phyloP scores from a whole-genome alignment of 2,888 invertebrate genomes.

The Pristionchus exspectatus region DNA sequence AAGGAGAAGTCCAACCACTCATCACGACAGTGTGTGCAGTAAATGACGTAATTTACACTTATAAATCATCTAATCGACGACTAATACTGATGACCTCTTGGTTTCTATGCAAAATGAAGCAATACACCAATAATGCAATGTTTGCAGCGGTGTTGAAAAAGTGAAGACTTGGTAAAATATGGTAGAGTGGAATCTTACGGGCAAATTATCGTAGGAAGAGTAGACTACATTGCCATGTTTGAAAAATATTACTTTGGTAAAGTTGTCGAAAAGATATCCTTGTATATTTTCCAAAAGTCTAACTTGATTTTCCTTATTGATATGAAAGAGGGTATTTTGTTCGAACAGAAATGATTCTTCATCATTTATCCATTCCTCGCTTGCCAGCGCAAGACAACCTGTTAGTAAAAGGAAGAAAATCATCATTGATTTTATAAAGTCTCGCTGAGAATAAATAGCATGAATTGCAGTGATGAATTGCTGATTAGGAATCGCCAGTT shows the following conservation, averaged over 20 bases:
- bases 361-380: constrained; percentile 20
- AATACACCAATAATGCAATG: neutral
- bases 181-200: neutral
- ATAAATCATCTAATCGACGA: neutral
- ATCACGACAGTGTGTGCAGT: neutral
- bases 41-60: neutral
- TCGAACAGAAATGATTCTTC: constrained; percentile 18
- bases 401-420: neutral
- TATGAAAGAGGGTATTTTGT: neutral
- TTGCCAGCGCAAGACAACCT: neutral
- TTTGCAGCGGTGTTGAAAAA: neutral
- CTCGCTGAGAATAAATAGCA: no score
- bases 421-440: neutral
- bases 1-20: neutral
- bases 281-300: constrained; percentile 13
- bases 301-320: neutral
- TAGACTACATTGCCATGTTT: neutral
- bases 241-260: neutral
- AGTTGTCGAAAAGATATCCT: constrained; percentile 6
- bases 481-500: no score
- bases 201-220: neutral
- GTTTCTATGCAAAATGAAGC: neutral
- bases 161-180: neutral
- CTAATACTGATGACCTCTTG: neutral
- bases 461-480: no score